phyloP scores from a whole-genome alignment of 2,797 vertebrate genomes.

The Ataeniobius toweri region DNA sequence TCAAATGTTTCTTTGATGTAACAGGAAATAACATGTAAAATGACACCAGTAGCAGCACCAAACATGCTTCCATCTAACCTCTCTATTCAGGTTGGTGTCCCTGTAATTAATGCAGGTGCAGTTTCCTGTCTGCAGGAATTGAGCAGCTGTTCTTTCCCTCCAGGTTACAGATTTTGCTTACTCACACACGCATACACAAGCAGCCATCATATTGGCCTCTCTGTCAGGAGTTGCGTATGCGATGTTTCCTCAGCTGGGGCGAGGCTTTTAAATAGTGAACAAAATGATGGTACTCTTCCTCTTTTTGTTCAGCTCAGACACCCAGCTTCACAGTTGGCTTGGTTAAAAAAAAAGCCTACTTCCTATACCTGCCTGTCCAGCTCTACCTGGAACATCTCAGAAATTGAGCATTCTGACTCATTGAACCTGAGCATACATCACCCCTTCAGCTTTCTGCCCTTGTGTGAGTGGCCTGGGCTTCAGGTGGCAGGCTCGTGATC shows the following conservation, averaged over 20 bases:
- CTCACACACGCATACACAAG: neutral
- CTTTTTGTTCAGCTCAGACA: neutral
- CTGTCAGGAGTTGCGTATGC: neutral
- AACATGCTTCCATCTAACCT: neutral
- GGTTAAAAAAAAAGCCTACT: neutral
- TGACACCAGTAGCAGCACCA: neutral
- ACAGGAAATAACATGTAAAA: neutral
- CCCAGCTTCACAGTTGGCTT: neutral
- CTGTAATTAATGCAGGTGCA: neutral
- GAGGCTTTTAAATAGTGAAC: neutral
- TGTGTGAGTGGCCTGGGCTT: slow-evolving; percentile 11
- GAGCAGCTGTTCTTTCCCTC: slow-evolving; percentile 21
- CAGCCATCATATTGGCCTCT: neutral
- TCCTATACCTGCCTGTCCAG: neutral
- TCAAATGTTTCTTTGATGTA: neutral
- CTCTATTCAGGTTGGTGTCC: neutral
- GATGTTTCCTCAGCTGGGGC: neutral
- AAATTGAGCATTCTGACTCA: neutral
- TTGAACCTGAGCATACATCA: neutral
- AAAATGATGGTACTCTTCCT: neutral
- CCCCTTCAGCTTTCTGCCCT: too few relatives aligned
- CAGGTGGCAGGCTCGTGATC: slow-evolving; percentile 34
- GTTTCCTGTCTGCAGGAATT: slow-evolving; percentile 3
- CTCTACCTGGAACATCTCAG: neutral
- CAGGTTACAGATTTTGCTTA: slow-evolving; percentile 37